Evolutionary conservation across 1,140 invertebrate genomes (phyloP).

Genomic region (Spodoptera litura): DNA sequence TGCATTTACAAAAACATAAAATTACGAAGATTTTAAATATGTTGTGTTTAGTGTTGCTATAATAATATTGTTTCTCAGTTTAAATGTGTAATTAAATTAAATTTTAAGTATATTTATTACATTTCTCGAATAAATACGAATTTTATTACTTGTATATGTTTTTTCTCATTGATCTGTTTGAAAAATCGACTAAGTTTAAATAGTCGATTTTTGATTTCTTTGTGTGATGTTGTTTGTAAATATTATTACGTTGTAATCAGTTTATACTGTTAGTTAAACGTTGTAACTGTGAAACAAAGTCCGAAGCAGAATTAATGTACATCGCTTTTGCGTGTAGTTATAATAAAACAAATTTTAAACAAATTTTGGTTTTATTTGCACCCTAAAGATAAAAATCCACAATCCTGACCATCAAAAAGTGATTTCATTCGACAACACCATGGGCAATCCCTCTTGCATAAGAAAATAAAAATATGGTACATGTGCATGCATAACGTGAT

Average conservation of each 20-base stretch:
- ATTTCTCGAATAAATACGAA: background rate
- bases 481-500: too few species aligned
- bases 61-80: background rate
- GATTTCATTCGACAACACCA: too few species aligned
- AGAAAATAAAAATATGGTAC: too few species aligned
- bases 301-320: constrained; percentile 29
- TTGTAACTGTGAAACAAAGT: constrained; percentile 1
- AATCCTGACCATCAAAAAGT: too few species aligned
- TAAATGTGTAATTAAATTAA: background rate
- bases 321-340: constrained; percentile 29
- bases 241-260: background rate
- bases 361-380: constrained; percentile 1
- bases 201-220: background rate
- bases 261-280: background rate
- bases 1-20: background rate
- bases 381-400: too few species aligned
- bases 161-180: background rate
- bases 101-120: background rate
- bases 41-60: background rate
- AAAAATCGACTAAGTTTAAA: background rate
- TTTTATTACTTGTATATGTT: background rate
- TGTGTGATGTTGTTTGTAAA: background rate
- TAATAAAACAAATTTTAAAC: constrained; percentile 15
- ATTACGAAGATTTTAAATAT: background rate
- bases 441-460: too few species aligned